phyloP scores from a whole-genome alignment of 2,113 vertebrate genomes.

The Platysteira castanea region DNA sequence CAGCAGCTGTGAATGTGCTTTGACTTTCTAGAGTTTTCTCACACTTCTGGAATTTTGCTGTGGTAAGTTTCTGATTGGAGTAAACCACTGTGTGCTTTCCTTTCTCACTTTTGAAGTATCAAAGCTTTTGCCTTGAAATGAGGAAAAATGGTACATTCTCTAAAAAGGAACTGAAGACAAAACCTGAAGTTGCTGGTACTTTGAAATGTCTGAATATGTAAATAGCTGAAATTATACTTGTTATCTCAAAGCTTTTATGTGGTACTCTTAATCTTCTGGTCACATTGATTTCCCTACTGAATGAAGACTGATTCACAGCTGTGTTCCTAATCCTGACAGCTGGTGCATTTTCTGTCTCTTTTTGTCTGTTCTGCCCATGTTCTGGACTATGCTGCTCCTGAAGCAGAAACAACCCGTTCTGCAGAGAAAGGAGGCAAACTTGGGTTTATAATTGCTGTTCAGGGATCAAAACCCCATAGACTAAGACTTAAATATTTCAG shows the following conservation, averaged over 20 bases:
- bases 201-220: not conserved
- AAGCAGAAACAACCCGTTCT: not conserved
- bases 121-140: not conserved
- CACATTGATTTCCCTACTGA: not conserved
- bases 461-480: not conserved
- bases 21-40: not conserved
- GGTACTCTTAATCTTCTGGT: not conserved
- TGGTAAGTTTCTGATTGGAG: not conserved
- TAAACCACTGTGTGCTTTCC: not conserved
- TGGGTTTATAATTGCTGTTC: not conserved
- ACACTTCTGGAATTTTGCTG: not conserved
- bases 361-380: not conserved
- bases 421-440: not conserved
- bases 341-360: not conserved
- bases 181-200: not conserved
- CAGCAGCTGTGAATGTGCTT: not conserved
- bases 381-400: not conserved
- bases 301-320: constrained; percentile 24
- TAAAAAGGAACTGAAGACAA: not conserved
- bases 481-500: not conserved
- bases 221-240: not conserved
- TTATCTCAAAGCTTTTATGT: not conserved
- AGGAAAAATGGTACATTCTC: not conserved
- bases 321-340: constrained; percentile 13
- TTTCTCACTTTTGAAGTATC: not conserved